A percentile compares a stretch with the other conserved stretches of the same genome.
phyloP scores from a whole-genome alignment of 2,113 vertebrate species.

The Datnioides undecimradiatus region DNA sequence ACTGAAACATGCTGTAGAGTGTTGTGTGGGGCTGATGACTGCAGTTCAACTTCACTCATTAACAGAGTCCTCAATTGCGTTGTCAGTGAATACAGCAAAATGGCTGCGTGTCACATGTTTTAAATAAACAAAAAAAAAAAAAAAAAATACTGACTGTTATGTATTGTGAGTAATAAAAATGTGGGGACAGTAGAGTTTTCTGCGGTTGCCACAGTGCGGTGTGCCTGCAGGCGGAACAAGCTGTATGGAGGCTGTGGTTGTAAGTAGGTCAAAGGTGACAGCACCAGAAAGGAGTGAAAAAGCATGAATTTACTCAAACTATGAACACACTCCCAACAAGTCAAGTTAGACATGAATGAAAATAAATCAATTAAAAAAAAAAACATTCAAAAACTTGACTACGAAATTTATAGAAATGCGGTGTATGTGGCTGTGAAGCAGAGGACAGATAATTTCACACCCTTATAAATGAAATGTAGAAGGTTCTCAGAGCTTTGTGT shows the following conservation, averaged over 20 bases:
- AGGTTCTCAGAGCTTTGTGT: background rate
- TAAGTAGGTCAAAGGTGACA: conserved; percentile 81
- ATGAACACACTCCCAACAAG: background rate
- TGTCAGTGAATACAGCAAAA: background rate
- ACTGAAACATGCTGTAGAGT: background rate
- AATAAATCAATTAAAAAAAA: background rate
- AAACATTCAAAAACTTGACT: no score
- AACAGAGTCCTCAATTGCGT: no score
- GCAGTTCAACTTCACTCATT: no score
- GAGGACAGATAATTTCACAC: no score
- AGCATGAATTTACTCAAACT: background rate
- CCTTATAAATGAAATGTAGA: background rate
- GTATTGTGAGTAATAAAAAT: background rate
- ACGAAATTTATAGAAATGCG: no score
- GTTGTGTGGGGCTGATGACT: no score
- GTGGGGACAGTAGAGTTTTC: background rate
- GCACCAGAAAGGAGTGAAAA: conserved; percentile 24
- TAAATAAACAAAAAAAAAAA: background rate
- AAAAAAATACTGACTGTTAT: background rate
- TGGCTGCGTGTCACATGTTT: background rate
- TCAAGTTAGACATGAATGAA: no score
- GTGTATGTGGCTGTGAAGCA: no score
- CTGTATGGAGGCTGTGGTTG: background rate
- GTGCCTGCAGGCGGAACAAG: conserved; percentile 26
- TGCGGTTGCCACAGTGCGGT: background rate